Conservation (phyloP, 2,113 vertebrate genomes). For the Heterochromis multidens region DNA sequence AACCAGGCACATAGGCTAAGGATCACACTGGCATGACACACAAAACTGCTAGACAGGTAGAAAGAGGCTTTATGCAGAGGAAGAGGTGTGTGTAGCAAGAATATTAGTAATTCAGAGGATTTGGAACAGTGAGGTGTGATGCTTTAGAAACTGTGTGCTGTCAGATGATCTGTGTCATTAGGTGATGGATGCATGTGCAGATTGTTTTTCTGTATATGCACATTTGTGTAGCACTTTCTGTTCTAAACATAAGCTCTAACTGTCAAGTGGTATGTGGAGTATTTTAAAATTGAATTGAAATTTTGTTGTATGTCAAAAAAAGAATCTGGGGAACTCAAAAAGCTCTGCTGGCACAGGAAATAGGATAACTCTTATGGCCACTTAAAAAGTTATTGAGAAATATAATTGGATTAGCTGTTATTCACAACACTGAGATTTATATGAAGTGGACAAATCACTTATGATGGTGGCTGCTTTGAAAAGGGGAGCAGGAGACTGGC, state of each 20-base stretch:
- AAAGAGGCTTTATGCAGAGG: slow-evolving; percentile 38
- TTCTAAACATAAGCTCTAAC: neutral
- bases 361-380: neutral
- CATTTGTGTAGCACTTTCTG: neutral
- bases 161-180: slow-evolving; percentile 49
- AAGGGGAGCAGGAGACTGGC: slow-evolving; percentile 35
- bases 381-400: slow-evolving; percentile 23
- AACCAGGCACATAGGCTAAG: slow-evolving; percentile 51
- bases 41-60: slow-evolving; percentile 34
- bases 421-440: slow-evolving; percentile 49
- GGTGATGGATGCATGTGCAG: neutral
- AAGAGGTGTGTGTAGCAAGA: slow-evolving; percentile 21
- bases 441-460: slow-evolving; percentile 54
- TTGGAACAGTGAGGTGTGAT: slow-evolving; percentile 26
- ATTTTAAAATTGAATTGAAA: neutral
- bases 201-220: neutral
- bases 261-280: neutral
- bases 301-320: neutral
- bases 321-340: neutral
- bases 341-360: neutral
- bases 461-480: slow-evolving; percentile 52
- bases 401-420: slow-evolving; percentile 51
- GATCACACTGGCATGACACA: slow-evolving; percentile 48
- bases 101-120: slow-evolving; percentile 38
- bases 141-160: slow-evolving; percentile 18